These are phyloP conservation scores for Melangyna quadrimaculata DNA, from an alignment of 2,888 invertebrate genomes.

Conservation along the genomic window DNA sequence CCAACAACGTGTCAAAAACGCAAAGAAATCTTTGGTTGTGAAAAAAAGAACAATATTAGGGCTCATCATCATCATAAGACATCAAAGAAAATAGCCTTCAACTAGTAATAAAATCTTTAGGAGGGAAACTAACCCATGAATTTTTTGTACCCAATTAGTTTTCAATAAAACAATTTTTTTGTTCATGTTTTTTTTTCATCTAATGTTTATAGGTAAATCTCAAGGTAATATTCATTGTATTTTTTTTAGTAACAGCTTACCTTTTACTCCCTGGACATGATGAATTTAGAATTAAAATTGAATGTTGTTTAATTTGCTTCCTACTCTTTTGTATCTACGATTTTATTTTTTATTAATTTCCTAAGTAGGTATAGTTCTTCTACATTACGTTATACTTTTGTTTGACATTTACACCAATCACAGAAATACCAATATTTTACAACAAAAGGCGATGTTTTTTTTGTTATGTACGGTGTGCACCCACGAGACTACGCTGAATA, in stretches of 20 bases:
- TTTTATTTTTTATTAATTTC: not conserved
- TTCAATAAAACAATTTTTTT: not conserved
- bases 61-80: not conserved
- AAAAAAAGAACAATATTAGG: not conserved
- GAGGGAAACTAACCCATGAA: not conserved
- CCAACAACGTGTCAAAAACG: not conserved
- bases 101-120: not conserved
- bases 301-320: not conserved
- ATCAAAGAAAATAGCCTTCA: not conserved
- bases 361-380: not conserved
- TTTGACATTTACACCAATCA: not conserved
- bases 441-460: not conserved
- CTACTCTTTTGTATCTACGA: not conserved
- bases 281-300: not conserved
- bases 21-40: not conserved
- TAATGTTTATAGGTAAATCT: not conserved
- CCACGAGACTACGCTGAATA: not conserved
- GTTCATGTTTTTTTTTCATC: not conserved
- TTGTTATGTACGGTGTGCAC: not conserved
- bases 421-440: not conserved
- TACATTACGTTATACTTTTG: not conserved
- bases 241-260: not conserved
- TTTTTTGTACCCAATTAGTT: not conserved
- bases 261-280: constrained; percentile 1
- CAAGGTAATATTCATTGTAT: not conserved